Evolutionary conservation across 2,797 vertebrate genomes (phyloP), one percentile per base, ranked within the genome.

Genomic region (Thripadectes ignobilis): DNA sequence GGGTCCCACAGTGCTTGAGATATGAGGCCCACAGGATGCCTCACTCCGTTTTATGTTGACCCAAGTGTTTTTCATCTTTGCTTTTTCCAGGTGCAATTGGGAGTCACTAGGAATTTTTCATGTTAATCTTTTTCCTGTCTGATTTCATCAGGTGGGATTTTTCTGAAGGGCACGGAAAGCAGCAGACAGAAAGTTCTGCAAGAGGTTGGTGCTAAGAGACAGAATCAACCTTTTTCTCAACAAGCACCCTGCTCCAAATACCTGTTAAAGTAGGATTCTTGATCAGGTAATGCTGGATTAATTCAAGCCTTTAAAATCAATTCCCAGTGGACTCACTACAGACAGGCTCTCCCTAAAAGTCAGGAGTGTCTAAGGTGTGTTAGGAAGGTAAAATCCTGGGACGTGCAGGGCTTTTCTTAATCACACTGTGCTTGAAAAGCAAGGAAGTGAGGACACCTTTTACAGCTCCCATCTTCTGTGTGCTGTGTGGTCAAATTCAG

Each of bases 1-100:
- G 91, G 80, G 71, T 94, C 93, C 94, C 92, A 61, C 16, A 29
- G 96, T 17, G 87, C 32, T 76, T 79, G 26, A 83, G 67, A n/a
- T 52, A 45, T 1, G 12, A 91, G 41, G 43, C 67, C 58, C 73
- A n/a, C 39, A 21, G 59, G 49, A 87, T 82, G 51, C 51, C 49
- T 89, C 58, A 9, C 55, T 67, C 59, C 16, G 21, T 51, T 89
- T 72, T 75, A 27, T 86, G 36, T 88, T 92, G 81, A 66, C 57
- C 62, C 54, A 83, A 73, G 76, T 41, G 30, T 39, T 93, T 90
- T 90, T 75, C 30, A 32, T 55, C 30, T 88, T 84, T 51, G 57
- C 43, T 91, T 88, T 85, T 81, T 66, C 43, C 58, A 43, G 23
- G 14, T 36, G 26, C 84, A 73, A 4, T 4, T 34, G 43, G 66